Conservation (phyloP, 2,113 vertebrate species). For the Illadopsis cleaveri region DNA sequence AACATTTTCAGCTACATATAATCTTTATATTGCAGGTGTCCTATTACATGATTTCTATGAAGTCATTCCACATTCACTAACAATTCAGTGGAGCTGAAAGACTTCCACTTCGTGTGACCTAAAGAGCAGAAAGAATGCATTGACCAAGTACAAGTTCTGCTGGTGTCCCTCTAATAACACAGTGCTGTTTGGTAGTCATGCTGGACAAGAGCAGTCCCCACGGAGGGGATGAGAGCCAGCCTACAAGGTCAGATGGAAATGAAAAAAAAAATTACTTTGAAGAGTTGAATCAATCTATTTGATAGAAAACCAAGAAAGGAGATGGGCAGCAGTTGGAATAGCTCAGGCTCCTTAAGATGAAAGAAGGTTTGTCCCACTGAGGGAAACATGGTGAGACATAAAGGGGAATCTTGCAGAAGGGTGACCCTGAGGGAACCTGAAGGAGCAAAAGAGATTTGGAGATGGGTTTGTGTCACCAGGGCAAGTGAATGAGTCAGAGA, state of each 20-base stretch:
- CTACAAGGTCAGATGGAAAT: neutral
- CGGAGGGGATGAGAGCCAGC: neutral
- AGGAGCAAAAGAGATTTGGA: neutral
- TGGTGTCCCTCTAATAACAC: neutral
- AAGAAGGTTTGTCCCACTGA: neutral
- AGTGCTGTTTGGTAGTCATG: neutral
- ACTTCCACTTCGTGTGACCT: neutral
- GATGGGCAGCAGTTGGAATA: neutral
- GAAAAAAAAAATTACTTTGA: neutral
- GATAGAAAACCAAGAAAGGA: neutral
- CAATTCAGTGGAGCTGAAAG: neutral
- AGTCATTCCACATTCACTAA: neutral
- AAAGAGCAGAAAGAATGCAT: neutral
- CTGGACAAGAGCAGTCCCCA: neutral
- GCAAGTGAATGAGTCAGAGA: neutral
- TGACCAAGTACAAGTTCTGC: neutral
- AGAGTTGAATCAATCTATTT: neutral
- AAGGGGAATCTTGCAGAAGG: neutral
- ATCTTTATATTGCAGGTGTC: neutral
- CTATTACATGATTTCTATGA: neutral
- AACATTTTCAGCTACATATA: neutral
- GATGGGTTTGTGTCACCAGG: accelerated
- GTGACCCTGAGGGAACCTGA: neutral
- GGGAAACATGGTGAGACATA: neutral
- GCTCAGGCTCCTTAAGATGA: neutral